A percentile compares a stretch with the other conserved stretches of the same genome.
These are phyloP conservation scores for Laticauda colubrina DNA, from an alignment of 2,113 vertebrate species.

Conservation along the genomic window DNA sequence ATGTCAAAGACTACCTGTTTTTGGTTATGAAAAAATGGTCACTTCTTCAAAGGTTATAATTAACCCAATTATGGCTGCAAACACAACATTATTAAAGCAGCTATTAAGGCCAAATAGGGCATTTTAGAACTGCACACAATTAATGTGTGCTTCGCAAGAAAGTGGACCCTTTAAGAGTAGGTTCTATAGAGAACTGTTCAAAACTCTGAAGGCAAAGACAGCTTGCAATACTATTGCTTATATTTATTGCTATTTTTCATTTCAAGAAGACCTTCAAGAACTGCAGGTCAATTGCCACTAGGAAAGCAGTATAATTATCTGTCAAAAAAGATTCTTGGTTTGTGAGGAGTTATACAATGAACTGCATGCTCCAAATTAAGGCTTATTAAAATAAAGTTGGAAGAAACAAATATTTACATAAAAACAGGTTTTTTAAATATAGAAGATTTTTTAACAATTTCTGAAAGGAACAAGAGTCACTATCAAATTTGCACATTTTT, in stretches of 20 bases:
- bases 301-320: neutral
- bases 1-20: neutral
- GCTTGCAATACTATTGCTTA: neutral
- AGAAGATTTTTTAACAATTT: neutral
- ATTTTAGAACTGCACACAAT: neutral
- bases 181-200: neutral
- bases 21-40: neutral
- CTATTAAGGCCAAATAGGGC: neutral
- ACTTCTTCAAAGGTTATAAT: neutral
- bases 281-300: neutral
- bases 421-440: neutral
- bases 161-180: neutral
- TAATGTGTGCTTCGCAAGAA: neutral
- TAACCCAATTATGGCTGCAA: neutral
- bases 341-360: neutral
- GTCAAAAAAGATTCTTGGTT: neutral
- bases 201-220: neutral
- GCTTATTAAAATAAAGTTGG: neutral
- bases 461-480: neutral
- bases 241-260: neutral
- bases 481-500: neutral
- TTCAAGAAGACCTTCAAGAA: neutral
- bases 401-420: neutral
- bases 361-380: neutral
- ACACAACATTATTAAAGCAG: neutral